A percentile compares a stretch with the other conserved stretches of the same genome.
These are phyloP conservation scores for Trissolcus brochymenae DNA, from an alignment of 2,888 invertebrate species.

Conservation along the genomic window DNA sequence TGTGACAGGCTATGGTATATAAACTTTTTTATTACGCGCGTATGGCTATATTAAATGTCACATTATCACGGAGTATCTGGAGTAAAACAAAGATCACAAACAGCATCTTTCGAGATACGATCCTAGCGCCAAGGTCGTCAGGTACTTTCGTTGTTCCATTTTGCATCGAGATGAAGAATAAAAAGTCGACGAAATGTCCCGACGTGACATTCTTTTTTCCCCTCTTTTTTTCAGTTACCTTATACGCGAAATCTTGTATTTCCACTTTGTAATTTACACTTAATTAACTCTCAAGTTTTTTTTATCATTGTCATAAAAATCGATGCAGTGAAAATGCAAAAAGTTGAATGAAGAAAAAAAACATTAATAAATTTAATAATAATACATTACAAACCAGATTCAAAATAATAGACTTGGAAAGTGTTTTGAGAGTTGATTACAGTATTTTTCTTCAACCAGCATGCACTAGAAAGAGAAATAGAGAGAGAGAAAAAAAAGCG, in stretches of 20 bases:
- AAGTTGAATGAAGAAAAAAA: too few relatives aligned
- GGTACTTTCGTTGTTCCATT: conserved; percentile 64
- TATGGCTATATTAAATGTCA: conserved; percentile 30
- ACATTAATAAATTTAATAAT: neutral
- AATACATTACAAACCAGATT: too few relatives aligned
- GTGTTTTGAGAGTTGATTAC: conserved; percentile 3
- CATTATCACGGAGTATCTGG: conserved; percentile 32
- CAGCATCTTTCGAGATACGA: conserved; percentile 60
- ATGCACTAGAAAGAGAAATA: conserved; percentile 21
- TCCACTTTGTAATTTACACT: conserved; percentile 3
- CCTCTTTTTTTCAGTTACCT: too few relatives aligned
- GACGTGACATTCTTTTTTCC: too few relatives aligned
- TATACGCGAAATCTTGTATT: neutral
- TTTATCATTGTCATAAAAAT: neutral
- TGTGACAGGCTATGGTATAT: conserved; percentile 17
- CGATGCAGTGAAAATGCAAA: neutral
- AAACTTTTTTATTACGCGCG: conserved; percentile 11
- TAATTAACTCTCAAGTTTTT: neutral
- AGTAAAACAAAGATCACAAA: conserved; percentile 45
- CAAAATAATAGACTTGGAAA: neutral
- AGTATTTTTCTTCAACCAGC: neutral
- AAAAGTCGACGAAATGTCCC: too few relatives aligned
- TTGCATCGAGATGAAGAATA: conserved; percentile 55
- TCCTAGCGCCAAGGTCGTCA: conserved; percentile 67
- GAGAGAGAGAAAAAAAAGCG: conserved; percentile 8